These are phyloP conservation scores for Teleopsis dalmanni DNA, from an alignment of 1,140 invertebrate genomes.

Conservation along the genomic window DNA sequence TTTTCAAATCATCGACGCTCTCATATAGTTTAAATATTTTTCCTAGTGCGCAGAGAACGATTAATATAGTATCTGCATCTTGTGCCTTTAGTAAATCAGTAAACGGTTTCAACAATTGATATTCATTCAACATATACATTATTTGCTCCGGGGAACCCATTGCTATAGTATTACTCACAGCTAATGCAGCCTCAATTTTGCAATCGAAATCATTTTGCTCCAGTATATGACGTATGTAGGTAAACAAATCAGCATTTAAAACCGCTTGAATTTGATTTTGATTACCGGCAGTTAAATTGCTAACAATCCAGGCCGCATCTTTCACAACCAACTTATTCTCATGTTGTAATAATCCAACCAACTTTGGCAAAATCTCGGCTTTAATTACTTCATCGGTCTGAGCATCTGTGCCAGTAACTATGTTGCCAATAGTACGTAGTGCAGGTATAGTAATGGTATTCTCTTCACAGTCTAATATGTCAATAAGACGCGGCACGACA, in stretches of 20 bases:
- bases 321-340: conserved; percentile 82
- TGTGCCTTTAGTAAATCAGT: conserved; percentile 69
- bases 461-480: conserved; percentile 61
- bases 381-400: conserved; percentile 81
- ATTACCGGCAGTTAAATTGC: conserved; percentile 87
- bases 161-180: conserved; percentile 90
- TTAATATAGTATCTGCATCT: conserved; percentile 63
- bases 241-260: conserved; percentile 90
- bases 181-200: conserved; percentile 92
- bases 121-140: conserved; percentile 62
- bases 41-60: conserved; percentile 77
- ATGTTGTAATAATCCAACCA: conserved; percentile 78
- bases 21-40: conserved; percentile 61
- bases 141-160: conserved; percentile 84
- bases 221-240: conserved; percentile 80
- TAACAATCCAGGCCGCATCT: conserved; percentile 87
- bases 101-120: conserved; percentile 72
- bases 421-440: conserved; percentile 71
- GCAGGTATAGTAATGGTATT: conserved; percentile 75
- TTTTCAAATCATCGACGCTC: conserved; percentile 64
- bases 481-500: conserved; percentile 64
- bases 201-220: conserved; percentile 88
- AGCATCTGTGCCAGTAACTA: conserved; percentile 68
- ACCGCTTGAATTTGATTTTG: conserved; percentile 96
- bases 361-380: conserved; percentile 66